Base-by-base conservation (phyloP, 2,888 invertebrate species). In the Drosophila mettleri region DNA sequence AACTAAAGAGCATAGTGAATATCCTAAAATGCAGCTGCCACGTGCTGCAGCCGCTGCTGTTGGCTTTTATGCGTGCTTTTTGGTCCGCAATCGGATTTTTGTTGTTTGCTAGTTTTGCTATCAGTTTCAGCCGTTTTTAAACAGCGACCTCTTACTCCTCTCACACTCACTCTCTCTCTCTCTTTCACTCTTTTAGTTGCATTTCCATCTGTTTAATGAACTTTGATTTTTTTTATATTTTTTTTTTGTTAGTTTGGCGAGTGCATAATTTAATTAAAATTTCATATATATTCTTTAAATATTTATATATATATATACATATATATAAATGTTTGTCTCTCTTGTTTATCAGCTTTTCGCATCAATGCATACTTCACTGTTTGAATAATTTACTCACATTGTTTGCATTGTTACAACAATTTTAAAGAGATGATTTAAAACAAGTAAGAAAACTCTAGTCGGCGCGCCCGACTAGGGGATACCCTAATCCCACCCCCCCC, bases 191-290 rank as follows among this genome's bases (percentile, higher is more conserved):
- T 22, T 22, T n/a, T 10, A 22, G 7, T 48, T 39, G 39, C 20
- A 36, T 22, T 60, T 51, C 20, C 67, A 60, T 51, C 51, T 54
- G 58, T 64, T 59, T 60, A 78, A 74, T 78, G 60, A 55, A 78
- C 57, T 65, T 46, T 60, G 43, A 3, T 57, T 58, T 60, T 60
- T 29, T 57, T 24, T 38, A 59, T 55, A 54, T 58, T 60, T 60
- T 29, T 57, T 24, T 38, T 62, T 55, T 16, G 36, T 9, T 9
- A 43, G 24, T 43, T 24, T n/a, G 43, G 0, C 43, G 33, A 45
- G 45, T 53, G 51, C 36, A 16, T 62, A 36, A 77, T 55, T 73
- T 24, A 9, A 43, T 43, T 43, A 5, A 24, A 43, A 24, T 43
- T n/a, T 24, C 24, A 43, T 24, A n/a, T n/a, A n/a, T n/a, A 9